Base-by-base conservation (phyloP, 23 tunicate species). In the Ascidia mentula region DNA sequence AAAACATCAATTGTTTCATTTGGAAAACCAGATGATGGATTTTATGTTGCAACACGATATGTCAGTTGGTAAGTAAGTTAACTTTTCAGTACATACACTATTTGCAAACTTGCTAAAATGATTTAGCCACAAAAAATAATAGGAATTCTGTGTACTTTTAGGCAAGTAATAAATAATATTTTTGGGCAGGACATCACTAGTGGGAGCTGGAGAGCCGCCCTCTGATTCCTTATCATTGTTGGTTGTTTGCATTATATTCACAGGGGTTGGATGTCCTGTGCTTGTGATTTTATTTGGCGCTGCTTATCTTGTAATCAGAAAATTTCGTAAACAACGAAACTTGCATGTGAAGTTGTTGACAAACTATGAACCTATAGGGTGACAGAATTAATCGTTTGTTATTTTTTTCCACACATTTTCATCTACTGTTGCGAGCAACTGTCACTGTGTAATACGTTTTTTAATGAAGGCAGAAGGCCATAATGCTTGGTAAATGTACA, bases 21-120 rank as follows among this genome's bases (percentile, higher is more conserved):
- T 60, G 93, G 93, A 18, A 77, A 81, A 40, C 80, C 87, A 0
- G 87, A 88, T 31, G 93, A 88, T 73, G 87, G 82, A 31, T 82
- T 77, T 59, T 88, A 88, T 32, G 3, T 22, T 20, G 87, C 87
- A n/a, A 88, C 86, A 13, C 32, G 72, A 28, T 88, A 82, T 60
- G n/a, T 77, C 37, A 82, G 93, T 53, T 88, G 93, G 88, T 84
- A 60, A 30, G 78, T 3, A 9, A 26, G 1, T 53, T 53, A n/a
- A n/a, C n/a, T n/a, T n/a, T n/a, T n/a, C n/a, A n/a, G n/a, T n/a
- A n/a, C n/a, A n/a, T n/a, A n/a, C n/a, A n/a, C n/a, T n/a, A n/a
- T n/a, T n/a, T n/a, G n/a, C n/a, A n/a, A n/a, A n/a, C n/a, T n/a
- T n/a, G n/a, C n/a, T n/a, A n/a, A n/a, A n/a, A n/a, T n/a, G n/a